A percentile compares a stretch with the other conserved stretches of the same genome.
phyloP scores from a whole-genome alignment of 1,140 invertebrate genomes.

The Anoplolepis gracilipes region DNA sequence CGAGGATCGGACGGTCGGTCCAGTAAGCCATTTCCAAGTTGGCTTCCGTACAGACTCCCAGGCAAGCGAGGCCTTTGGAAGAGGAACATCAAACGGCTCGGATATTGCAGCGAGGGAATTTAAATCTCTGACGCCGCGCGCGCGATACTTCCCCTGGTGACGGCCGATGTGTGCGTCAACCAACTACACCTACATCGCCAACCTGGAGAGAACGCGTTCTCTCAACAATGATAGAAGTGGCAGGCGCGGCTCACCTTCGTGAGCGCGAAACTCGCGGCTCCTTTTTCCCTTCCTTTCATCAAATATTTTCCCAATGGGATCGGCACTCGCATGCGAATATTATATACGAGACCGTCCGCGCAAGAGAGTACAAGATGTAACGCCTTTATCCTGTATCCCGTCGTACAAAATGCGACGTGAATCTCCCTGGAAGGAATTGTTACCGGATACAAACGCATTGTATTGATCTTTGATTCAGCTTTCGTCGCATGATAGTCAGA shows the following conservation, averaged over 20 bases:
- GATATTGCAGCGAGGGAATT: slow-evolving; percentile 76
- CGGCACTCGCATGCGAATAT: slow-evolving; percentile 17
- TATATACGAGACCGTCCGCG: slow-evolving; percentile 8
- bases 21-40: slow-evolving; percentile 74
- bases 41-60: slow-evolving; percentile 66
- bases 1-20: slow-evolving; percentile 38
- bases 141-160: slow-evolving; percentile 21
- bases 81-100: slow-evolving; percentile 74
- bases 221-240: slow-evolving; percentile 40
- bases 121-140: slow-evolving; percentile 72
- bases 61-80: slow-evolving; percentile 62
- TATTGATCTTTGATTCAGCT: background rate
- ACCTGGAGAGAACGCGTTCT: slow-evolving; percentile 44
- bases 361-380: background rate
- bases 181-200: background rate
- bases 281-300: slow-evolving; percentile 18
- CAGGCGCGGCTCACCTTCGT: slow-evolving; percentile 8
- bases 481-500: background rate
- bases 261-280: background rate
- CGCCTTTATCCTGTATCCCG: background rate
- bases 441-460: background rate
- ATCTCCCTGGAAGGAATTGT: background rate
- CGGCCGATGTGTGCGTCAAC: background rate
- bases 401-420: slow-evolving; percentile 2
- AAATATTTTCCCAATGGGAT: slow-evolving; percentile 43